Percentiles rank a stretch among this genome's conserved stretches.
Evolutionary conservation across 1,140 invertebrate genomes (phyloP).

Genomic region (Cydia amplana): DNA sequence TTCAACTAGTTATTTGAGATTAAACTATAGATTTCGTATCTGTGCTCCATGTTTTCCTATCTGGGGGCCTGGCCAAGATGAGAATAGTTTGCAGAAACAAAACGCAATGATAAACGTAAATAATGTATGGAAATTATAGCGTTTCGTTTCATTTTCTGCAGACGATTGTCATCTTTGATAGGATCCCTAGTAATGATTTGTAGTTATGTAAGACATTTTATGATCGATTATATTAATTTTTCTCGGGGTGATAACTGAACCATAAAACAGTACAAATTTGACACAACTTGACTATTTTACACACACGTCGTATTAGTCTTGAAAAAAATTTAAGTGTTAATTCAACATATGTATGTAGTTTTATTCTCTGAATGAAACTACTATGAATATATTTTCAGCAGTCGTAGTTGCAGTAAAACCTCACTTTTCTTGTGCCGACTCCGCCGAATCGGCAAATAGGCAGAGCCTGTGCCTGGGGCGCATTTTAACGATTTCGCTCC

Average conservation of each 20-base stretch:
- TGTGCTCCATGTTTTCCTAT: background rate
- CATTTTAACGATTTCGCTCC: slow-evolving; percentile 47
- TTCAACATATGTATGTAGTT: background rate
- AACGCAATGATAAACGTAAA: too few species aligned
- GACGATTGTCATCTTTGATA: background rate
- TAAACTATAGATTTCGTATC: slow-evolving; percentile 5
- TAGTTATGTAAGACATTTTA: too few species aligned
- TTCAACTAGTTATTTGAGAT: slow-evolving; percentile 14
- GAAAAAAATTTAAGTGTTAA: too few species aligned
- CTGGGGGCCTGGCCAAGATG: background rate
- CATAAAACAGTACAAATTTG: too few species aligned
- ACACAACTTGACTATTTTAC: too few species aligned
- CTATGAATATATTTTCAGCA: background rate
- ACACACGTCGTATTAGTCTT: too few species aligned
- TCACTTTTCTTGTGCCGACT: slow-evolving; percentile 34
- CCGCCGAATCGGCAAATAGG: slow-evolving; percentile 47
- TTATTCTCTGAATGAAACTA: background rate
- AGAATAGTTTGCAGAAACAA: too few species aligned
- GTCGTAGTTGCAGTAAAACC: slow-evolving; percentile 23
- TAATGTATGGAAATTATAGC: too few species aligned
- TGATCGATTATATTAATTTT: too few species aligned
- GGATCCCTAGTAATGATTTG: too few species aligned
- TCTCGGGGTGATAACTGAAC: too few species aligned
- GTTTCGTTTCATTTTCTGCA: background rate
- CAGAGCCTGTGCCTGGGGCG: slow-evolving; percentile 40